Base-by-base conservation (phyloP, 2,113 vertebrate species). In the Camelus dromedarius region DNA sequence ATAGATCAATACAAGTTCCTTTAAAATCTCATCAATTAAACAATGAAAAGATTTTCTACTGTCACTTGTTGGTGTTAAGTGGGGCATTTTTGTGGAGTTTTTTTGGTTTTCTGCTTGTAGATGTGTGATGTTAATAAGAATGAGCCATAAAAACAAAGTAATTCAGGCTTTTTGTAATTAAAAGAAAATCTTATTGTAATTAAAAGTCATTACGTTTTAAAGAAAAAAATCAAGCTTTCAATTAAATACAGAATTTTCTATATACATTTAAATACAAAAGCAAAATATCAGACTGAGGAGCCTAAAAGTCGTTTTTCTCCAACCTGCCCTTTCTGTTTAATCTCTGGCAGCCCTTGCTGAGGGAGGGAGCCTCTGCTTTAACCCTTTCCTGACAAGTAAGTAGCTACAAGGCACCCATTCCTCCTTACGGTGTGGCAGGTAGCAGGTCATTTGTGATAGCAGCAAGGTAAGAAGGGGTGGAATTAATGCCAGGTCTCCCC, bases 21-120 rank as follows among this genome's bases (percentile, higher is more conserved):
- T 70, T 42, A 83, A 19, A 88, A 91, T 83, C 14, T 54, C 19
- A 76, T 80, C 75, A 85, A 54, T 72, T 80, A 92, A 80, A 88
- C n/a, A 56, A 75, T 54, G 70, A 85, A 88, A 87, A 66, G 14
- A 90, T 90, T 42, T 76, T 50, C 75, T 72, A 67, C n/a, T 38
- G 18, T 56, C 69, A 72, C 50, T 50, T 70, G 76, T 8, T 76
- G 18, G 5, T 7, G 35, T 95, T 96, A 58, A 62, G 13, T 28
- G 46, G 8, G 11, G 0, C 22, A 48, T 69, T 67, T 91, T 62
- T 28, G 16, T 30, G n/a, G 28, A n/a, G 13, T 10, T 20, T 48
- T 38, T 58, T 95, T 22, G 3, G 67, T 87, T 76, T 72, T 83
- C n/a, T 76, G 0, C 82, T 70, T 94, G 19, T 77, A 82, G 3